Percentiles rank a stretch among this genome's conserved stretches.
Evolutionary conservation across 2,113 vertebrate species (phyloP).

Genomic region (Passer domesticus): DNA sequence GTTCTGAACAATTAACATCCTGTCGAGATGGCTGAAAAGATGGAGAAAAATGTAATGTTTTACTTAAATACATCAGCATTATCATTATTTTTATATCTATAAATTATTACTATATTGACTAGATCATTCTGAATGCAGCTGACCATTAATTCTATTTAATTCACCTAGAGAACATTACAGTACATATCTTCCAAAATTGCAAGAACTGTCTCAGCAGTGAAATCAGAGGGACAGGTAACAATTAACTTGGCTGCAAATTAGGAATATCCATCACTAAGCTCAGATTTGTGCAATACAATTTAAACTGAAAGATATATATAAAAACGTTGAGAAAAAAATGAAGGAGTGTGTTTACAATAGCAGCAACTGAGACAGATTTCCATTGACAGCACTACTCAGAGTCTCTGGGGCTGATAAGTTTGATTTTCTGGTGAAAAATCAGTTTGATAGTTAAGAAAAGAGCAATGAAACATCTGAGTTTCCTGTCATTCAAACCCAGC

Average conservation of each 20-base stretch:
- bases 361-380: not conserved
- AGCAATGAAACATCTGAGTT: not conserved
- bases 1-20: rapidly evolving
- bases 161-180: not conserved
- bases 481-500: not conserved
- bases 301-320: not conserved
- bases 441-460: not conserved
- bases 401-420: not conserved
- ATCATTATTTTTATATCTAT: not conserved
- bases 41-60: not conserved
- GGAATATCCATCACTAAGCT: not conserved
- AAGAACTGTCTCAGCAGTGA: not conserved
- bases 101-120: not conserved
- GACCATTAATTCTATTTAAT: not conserved
- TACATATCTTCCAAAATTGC: not conserved
- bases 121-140: not conserved
- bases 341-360: not conserved
- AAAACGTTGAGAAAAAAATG: not conserved
- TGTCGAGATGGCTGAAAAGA: rapidly evolving
- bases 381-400: not conserved
- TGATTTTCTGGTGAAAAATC: not conserved
- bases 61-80: not conserved
- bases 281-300: not conserved
- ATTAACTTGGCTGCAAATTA: not conserved
- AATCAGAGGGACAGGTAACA: not conserved